Conservation (phyloP, 2,113 vertebrate genomes). For the Oriolus oriolus region DNA sequence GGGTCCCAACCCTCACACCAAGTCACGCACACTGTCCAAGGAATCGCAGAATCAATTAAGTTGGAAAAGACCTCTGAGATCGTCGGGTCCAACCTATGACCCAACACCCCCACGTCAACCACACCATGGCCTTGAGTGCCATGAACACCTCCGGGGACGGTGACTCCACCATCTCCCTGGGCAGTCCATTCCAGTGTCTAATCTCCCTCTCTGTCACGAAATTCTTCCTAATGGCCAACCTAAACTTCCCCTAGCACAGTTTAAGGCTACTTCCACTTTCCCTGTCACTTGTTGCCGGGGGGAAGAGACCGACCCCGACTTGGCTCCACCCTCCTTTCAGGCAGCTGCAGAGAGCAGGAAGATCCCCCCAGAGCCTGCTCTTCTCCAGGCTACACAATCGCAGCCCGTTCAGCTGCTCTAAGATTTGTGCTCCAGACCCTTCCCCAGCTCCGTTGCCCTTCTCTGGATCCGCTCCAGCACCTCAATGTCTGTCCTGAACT, state of each 20-base stretch:
- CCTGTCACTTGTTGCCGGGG: background rate
- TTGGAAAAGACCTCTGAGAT: background rate
- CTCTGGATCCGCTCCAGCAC: background rate
- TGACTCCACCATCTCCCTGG: background rate
- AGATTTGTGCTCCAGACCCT: background rate
- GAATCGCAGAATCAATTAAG: background rate
- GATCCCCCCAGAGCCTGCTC: background rate
- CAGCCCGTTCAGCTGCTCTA: background rate
- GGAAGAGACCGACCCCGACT: too few species aligned
- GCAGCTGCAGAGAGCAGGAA: rapidly evolving
- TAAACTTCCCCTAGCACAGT: background rate
- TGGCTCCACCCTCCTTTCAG: background rate
- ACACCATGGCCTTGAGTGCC: background rate
- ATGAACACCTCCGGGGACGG: background rate
- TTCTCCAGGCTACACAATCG: background rate
- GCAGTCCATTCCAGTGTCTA: too few species aligned
- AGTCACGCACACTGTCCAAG: background rate
- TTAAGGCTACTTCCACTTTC: background rate
- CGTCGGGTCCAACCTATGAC: background rate
- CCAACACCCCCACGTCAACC: background rate
- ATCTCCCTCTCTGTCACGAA: background rate
- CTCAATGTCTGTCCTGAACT: background rate
- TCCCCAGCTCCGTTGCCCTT: too few species aligned
- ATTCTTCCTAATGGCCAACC: background rate
- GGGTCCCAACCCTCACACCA: background rate